Evolutionary conservation across 1,140 invertebrate species (phyloP), one percentile per base, ranked within the genome.

Genomic region (Diorhabda elongata): DNA sequence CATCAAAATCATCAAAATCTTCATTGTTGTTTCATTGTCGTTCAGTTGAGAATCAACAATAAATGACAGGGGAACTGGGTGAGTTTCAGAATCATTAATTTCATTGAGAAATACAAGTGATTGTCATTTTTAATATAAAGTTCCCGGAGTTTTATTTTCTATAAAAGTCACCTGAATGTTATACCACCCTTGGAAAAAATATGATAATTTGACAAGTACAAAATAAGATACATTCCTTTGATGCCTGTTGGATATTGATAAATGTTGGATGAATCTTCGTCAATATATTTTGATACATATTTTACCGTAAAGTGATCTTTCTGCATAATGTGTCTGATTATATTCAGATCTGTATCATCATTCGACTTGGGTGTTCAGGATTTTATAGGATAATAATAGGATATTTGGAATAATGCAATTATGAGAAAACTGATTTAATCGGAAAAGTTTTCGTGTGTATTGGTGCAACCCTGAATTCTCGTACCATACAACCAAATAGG

Each of bases 201-300:
- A 52, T 52, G 47, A n/a, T 8, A 52, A 52, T 3, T 2, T n/a
- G n/a, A 3, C 2, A 52, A 52, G n/a, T 52, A 52, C 4, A 2
- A 52, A 52, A 52, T 4, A 52, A 52, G 47, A 52, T 52, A 52
- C 47, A 8, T 52, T 52, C n/a, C 47, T 8, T 52, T 52, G 47
- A 52, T 52, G n/a, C n/a, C 47, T 52, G 47, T 52, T 52, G 47
- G 47, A 52, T 52, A 8, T 52, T 52, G 47, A 52, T 52, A 52
- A 52, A 52, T 52, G 47, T 52, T 8, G 47, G 6, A 6, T 8
- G 47, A n/a, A 52, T 8, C 4, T 52, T 8, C n/a, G n/a, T 52
- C 47, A n/a, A 52, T 4, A 52, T 52, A 26, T 26, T 26, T 26
- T 26, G 26, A 26, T 26, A 26, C 26, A 26, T 26, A 26, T 26